A percentile compares a stretch with the other conserved stretches of the same genome.
phyloP scores from a whole-genome alignment of 2,113 vertebrate species.

The Melanocharis versteri region DNA sequence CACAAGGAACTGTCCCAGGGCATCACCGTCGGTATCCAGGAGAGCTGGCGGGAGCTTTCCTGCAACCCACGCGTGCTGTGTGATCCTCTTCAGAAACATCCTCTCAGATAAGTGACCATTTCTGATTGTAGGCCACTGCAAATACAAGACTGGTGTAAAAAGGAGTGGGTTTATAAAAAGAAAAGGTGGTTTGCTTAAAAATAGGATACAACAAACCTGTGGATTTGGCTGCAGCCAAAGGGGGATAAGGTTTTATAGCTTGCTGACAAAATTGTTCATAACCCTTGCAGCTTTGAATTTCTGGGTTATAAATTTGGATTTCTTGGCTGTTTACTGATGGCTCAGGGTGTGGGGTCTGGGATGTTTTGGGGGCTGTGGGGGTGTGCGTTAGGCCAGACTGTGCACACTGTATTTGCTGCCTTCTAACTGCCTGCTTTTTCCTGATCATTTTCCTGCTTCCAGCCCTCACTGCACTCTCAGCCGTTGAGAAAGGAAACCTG shows the following conservation, averaged over 20 bases:
- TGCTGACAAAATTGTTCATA: too few relatives aligned
- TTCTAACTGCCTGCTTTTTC: background rate
- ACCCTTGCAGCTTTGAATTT: background rate
- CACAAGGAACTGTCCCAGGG: background rate
- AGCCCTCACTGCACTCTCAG: background rate
- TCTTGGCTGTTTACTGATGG: background rate
- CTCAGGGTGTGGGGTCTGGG: background rate
- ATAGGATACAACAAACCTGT: background rate
- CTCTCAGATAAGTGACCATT: background rate
- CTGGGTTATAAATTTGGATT: background rate
- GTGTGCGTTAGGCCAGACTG: background rate
- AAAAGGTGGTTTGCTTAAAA: too few relatives aligned
- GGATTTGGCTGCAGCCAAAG: background rate
- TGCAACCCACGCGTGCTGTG: background rate
- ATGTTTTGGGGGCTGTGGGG: too few relatives aligned
- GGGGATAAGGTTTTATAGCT: background rate
- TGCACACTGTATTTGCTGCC: background rate
- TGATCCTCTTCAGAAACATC: too few relatives aligned
- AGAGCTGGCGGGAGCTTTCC: background rate
- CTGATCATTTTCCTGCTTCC: background rate
- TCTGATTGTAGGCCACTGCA: too few relatives aligned
- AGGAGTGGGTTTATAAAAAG: background rate
- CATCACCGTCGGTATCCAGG: background rate
- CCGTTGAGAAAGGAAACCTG: background rate
- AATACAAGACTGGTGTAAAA: too few relatives aligned